Evolutionary conservation across 2,888 invertebrate genomes (phyloP).

Genomic region (Colletes collaris): DNA sequence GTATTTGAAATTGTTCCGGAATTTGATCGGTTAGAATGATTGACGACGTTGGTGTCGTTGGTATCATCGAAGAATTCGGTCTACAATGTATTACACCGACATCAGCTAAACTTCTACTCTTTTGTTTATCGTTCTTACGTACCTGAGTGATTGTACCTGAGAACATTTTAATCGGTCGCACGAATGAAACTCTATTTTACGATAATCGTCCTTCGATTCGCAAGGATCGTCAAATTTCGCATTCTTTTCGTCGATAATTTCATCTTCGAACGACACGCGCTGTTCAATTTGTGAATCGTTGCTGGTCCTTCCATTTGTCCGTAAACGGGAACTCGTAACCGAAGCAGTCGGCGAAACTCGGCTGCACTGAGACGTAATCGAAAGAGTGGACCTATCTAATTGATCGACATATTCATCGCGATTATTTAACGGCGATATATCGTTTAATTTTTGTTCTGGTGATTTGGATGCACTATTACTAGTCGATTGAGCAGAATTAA

Average conservation of each 20-base stretch:
- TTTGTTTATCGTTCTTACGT: slow-evolving; percentile 57
- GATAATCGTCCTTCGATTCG: slow-evolving; percentile 33
- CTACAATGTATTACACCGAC: slow-evolving; percentile 30
- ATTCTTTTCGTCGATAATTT: slow-evolving; percentile 47
- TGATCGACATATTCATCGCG: slow-evolving; percentile 58
- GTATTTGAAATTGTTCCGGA: slow-evolving; percentile 35
- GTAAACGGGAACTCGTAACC: slow-evolving; percentile 50
- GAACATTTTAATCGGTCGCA: slow-evolving; percentile 62
- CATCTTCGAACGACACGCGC: slow-evolving; percentile 64
- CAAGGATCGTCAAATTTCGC: slow-evolving; percentile 49
- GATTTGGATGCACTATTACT: slow-evolving; percentile 40
- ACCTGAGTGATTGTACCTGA: slow-evolving; percentile 76
- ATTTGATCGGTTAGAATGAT: slow-evolving; percentile 32
- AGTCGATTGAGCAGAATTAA: slow-evolving; percentile 29
- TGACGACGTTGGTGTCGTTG: slow-evolving; percentile 33
- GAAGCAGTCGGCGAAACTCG: slow-evolving; percentile 60
- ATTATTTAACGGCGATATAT: slow-evolving; percentile 33
- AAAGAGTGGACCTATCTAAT: slow-evolving; percentile 58
- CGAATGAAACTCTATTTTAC: slow-evolving; percentile 36
- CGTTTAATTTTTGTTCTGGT: slow-evolving; percentile 39
- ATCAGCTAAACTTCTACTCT: slow-evolving; percentile 42
- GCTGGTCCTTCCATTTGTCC: slow-evolving; percentile 38
- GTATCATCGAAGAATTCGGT: slow-evolving; percentile 33
- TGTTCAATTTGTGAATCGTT: slow-evolving; percentile 48
- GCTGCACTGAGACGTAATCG: slow-evolving; percentile 61